Percentiles rank a stretch among this genome's conserved stretches.
Evolutionary conservation across 1,140 invertebrate species (phyloP).

Genomic region (Drosophila pseudoobscura): DNA sequence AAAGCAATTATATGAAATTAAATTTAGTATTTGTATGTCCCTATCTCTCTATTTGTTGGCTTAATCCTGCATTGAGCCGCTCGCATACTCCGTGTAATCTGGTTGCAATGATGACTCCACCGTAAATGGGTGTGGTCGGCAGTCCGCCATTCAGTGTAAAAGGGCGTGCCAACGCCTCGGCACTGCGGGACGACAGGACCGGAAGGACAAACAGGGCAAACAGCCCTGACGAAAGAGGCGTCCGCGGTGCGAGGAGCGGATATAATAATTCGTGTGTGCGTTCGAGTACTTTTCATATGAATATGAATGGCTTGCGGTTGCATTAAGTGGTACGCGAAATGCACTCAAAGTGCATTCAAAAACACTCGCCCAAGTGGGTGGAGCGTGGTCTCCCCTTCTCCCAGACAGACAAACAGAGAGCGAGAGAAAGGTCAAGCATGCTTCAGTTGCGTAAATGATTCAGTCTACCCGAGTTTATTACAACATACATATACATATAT

Average conservation of each 20-base stretch:
- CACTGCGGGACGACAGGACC: conserved; percentile 24
- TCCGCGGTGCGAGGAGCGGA: background rate
- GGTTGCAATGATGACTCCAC: conserved; percentile 38
- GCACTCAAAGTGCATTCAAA: conserved; percentile 48
- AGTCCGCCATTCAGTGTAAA: conserved; percentile 27
- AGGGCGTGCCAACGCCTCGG: conserved; percentile 54
- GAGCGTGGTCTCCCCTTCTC: no score
- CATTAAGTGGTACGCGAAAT: conserved; percentile 67
- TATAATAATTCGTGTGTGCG: conserved; percentile 44
- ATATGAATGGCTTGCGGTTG: conserved; percentile 78
- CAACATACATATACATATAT: no score
- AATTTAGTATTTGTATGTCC: conserved; percentile 61
- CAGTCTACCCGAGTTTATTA: no score
- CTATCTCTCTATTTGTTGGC: conserved; percentile 27
- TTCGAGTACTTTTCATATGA: conserved; percentile 71
- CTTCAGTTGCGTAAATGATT: no score
- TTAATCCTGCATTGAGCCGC: conserved; percentile 73
- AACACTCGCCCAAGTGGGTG: conserved; percentile 18
- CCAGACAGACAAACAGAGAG: no score
- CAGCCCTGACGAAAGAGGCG: background rate
- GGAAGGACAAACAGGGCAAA: conserved; percentile 46
- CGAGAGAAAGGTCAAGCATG: no score
- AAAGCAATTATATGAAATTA: conserved; percentile 80
- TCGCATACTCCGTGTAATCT: conserved; percentile 78
- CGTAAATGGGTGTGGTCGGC: conserved; percentile 23